These are phyloP conservation scores for Poicephalus gulielmi DNA, from an alignment of 2,113 vertebrate species.

Conservation along the genomic window DNA sequence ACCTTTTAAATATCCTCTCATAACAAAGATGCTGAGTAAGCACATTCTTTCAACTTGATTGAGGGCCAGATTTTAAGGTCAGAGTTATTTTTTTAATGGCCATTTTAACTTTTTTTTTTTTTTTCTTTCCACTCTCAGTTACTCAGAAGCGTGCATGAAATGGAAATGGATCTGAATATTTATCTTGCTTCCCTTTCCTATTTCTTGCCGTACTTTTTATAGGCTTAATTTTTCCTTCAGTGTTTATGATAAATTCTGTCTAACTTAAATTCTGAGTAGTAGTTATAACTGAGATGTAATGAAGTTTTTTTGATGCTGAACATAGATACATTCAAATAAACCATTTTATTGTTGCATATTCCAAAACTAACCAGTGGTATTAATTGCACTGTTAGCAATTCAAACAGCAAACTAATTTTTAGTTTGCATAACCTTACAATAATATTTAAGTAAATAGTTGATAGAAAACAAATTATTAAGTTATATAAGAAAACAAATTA, in stretches of 20 bases:
- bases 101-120: background rate
- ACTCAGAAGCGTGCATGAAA: conserved; percentile 18
- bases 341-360: conserved; percentile 7
- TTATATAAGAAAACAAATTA: background rate
- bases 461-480: background rate
- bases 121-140: conserved; percentile 11
- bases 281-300: conserved; percentile 20
- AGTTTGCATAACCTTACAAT: background rate
- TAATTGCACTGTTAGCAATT: background rate
- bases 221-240: conserved; percentile 36
- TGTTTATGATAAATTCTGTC: conserved; percentile 16
- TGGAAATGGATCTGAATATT: conserved; percentile 54
- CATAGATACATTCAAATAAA: conserved; percentile 22
- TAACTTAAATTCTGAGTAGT: conserved; percentile 1
- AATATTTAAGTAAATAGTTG: background rate
- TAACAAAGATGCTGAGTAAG: conserved; percentile 35
- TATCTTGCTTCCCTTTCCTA: conserved; percentile 14
- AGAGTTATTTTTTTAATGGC: conserved; percentile 25
- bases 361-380: background rate
- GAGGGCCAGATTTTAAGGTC: conserved; percentile 28
- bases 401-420: background rate
- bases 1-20: conserved; percentile 7
- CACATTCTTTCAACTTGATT: background rate
- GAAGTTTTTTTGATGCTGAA: conserved; percentile 22
- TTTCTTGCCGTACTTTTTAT: conserved; percentile 39